Evolutionary conservation across 1,140 invertebrate genomes (phyloP), one percentile per base, ranked within the genome.

Genomic region (Drosophila burlai): DNA sequence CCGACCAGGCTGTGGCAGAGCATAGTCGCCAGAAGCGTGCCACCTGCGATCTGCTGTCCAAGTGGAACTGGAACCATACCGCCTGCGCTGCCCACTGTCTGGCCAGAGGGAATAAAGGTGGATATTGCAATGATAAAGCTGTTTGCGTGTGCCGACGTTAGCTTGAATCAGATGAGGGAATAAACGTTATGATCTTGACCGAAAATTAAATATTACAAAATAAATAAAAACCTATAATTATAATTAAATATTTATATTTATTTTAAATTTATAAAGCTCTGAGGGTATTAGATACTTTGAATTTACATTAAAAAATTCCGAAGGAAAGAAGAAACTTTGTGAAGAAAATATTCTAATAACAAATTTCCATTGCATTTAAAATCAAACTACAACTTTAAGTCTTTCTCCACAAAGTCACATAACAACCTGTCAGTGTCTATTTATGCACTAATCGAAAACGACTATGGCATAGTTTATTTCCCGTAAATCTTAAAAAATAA

Each of bases 81-180:
- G 83, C 68, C 29, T 92, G 91, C 55, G 91, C 91, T 2, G 73
- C 77, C 16, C 86, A 92, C 57, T 92, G 91, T 26, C 3, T 92
- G 2, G 24, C 61, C 15, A 69, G 55, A 13, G 42, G 81, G 1
- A 73, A 52, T 29, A 83, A 72, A 47, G 91, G 91, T 3, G 91
- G 91, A 18, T 89, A 80, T 40, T 92, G 91, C 55, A 90, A 64
- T 46, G 24, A 24, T 16, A 76, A 83, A 31, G 75, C 81, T 9
- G 76, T 92, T 54, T 92, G 91, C 7, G 64, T 75, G 29, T 92
- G 91, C n/a, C 91, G 91, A 31, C 42, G 46, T 13, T 81, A 21
- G 61, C 31, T 31, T 34, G 11, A 40, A 21, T n/a, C 4, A 16
- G 8, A 55, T 3, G 1, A 11, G 4, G 15, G 8, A 9, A 43